Base-by-base conservation (phyloP, 1,140 invertebrate genomes). In the Kradibia gibbosae region DNA sequence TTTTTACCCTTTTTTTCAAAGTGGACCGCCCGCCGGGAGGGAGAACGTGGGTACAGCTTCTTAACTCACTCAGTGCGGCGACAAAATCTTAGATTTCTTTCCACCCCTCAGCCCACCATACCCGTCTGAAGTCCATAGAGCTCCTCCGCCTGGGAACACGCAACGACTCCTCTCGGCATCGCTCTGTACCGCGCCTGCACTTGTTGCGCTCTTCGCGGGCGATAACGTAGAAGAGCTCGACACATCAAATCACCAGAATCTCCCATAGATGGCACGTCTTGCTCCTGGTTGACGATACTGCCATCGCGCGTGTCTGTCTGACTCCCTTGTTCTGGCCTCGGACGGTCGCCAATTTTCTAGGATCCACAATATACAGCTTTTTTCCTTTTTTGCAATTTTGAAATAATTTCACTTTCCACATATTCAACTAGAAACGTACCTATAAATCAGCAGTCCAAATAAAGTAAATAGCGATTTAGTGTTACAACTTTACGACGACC, bases 221-320 rank as follows among this genome's bases (percentile, higher is more conserved):
- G 60, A 65, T 65, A 65, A 65, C 3, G 60, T 65, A 65, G 60
- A 65, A 8, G 31, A 1, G 22, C 31, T 3, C 13, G 60, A 34
- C 1, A 4, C 31, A 11, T 13, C 3, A 36, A 4, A 3, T 65
- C 31, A 1, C 8, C 28, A 4, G 3, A 17, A 3, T 15, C 34
- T 17, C 5, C 4, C 0, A 62, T 57, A 86, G 84, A 81, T 83
- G 81, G 82, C 85, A 75, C 22, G 39, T 70, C 17, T 11, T 36
- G 57, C 3, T 39, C 28, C 3, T 1, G 20, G 7, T 31, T 55
- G 20, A 39, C n/a, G 15, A 25, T 84, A 25, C 80, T 70, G 81
- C 83, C 80, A 84, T 36, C 84, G 78, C 39, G 20, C 50, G 72
- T n/a, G 53, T 36, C 31, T 13, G 17, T 36, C 1, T 20, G n/a